These are phyloP conservation scores for Phrynocephalus versicolor DNA, from an alignment of 2,113 vertebrate species.

Conservation along the genomic window DNA sequence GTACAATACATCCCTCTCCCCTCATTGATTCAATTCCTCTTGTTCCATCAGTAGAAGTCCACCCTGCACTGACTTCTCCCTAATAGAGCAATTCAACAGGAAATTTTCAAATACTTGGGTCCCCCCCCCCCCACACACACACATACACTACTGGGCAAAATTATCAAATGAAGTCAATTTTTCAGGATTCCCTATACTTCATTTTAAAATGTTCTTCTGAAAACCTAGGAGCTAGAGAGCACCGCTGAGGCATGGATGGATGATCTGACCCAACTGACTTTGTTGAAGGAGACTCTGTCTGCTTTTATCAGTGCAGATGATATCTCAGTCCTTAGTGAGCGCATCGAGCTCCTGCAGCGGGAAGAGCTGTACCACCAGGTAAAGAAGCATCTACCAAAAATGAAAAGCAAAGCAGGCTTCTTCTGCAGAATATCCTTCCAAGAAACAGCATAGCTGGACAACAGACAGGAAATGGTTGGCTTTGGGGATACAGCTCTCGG, in stretches of 20 bases:
- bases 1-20: neutral
- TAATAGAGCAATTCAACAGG: neutral
- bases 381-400: conserved; percentile 22
- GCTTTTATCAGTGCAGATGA: conserved; percentile 84
- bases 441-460: neutral
- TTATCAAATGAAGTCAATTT: neutral
- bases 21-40: neutral
- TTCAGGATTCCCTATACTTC: neutral
- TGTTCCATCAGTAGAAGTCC: neutral
- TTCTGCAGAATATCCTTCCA: neutral
- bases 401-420: neutral
- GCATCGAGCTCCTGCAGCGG: conserved; percentile 93
- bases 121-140: too few relatives aligned
- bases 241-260: conserved; percentile 88
- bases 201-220: conserved; percentile 15
- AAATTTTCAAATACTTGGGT: neutral
- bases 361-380: conserved; percentile 95
- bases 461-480: conserved; percentile 70
- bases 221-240: conserved; percentile 87
- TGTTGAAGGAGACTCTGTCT: conserved; percentile 84
- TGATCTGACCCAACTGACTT: conserved; percentile 83
- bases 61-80: neutral
- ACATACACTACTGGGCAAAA: neutral
- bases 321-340: conserved; percentile 87
- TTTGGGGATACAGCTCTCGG: too few relatives aligned